Base-by-base conservation (phyloP, 2,888 invertebrate species). In the Aleiodes alternator region DNA sequence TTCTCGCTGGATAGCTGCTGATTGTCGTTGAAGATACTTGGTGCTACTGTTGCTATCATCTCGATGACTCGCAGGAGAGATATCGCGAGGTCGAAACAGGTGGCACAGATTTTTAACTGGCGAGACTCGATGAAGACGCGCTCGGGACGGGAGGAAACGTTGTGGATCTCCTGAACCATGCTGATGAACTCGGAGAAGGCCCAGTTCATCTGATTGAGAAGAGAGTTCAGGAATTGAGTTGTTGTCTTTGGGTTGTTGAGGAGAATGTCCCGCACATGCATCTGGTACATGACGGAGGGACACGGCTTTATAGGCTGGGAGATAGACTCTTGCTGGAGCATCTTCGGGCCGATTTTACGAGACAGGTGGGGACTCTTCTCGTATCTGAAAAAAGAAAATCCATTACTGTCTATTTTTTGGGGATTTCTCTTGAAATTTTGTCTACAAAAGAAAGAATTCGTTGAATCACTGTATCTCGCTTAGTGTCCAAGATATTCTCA, bases 111-210 rank as follows among this genome's bases (percentile, higher is more conserved):
- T 87, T 95, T 96, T 70, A 96, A 90, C 84, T 96, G 96, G 8
- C 95, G 92, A 0, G 94, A 92, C 73, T 96, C 96, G 3, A 96
- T 92, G 73, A 91, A 90, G n/a, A 93, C 90, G 71, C 91, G 81
- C 80, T 92, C 92, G 1, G 92, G 92, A 87, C 91, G 79, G 72
- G 92, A 91, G 0, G 93, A 92, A 29, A 92, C 91, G 82, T 93
- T 93, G 85, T 94, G 93, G 81, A 94, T 93, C 92, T 96, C 96
- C 87, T 96, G 96, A 85, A 96, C 91, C 91, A 96, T 93, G 31
- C 95, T 93, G 79, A 96, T 95, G 85, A 96, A 96, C 85, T 96
- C 96, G 0, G 96, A 96, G 87, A 96, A 96, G 0, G 96, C 95
- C 96, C 96, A 96, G 90, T 96, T 96, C 5, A 96, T 90, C 83